phyloP scores from a whole-genome alignment of 2,797 vertebrate genomes.

The Hippocampus kuda region DNA sequence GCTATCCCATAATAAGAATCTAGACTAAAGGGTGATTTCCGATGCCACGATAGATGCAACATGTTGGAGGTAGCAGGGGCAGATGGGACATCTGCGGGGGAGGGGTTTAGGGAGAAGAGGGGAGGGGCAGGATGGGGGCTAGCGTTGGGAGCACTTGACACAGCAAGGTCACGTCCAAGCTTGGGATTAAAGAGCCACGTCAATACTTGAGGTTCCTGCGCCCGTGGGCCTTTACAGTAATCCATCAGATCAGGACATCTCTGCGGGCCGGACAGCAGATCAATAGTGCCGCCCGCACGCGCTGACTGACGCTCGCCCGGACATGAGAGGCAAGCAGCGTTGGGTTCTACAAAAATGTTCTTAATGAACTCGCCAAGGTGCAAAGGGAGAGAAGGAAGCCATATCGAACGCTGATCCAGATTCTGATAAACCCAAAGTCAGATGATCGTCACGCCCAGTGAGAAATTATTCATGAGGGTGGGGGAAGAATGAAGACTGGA shows the following conservation, averaged over 20 bases:
- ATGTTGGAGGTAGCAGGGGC: constrained; percentile 16
- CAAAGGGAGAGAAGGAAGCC: constrained; percentile 17
- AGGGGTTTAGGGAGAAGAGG: background rate
- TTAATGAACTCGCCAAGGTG: constrained; percentile 26
- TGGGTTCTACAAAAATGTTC: constrained; percentile 28
- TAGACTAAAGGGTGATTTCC: background rate
- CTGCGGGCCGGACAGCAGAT: constrained; percentile 60
- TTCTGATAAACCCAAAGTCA: constrained; percentile 40
- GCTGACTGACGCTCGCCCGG: constrained; percentile 52
- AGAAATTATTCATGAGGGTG: constrained; percentile 35
- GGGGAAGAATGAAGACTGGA: constrained; percentile 31
- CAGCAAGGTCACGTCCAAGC: constrained; percentile 67
- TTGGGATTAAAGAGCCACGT: constrained; percentile 67
- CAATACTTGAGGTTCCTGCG: constrained; percentile 65
- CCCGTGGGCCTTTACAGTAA: constrained; percentile 69
- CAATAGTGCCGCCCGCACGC: constrained; percentile 51
- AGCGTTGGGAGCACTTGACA: constrained; percentile 39
- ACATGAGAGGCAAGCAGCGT: constrained; percentile 34
- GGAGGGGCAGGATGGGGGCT: background rate
- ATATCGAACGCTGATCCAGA: constrained; percentile 40
- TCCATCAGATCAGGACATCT: constrained; percentile 75
- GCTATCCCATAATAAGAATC: background rate
- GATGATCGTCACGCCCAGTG: constrained; percentile 19
- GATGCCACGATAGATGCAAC: constrained; percentile 28
- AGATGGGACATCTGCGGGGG: constrained; percentile 6